A percentile compares a stretch with the other conserved stretches of the same genome.
Evolutionary conservation across 2,888 invertebrate genomes (phyloP).

Genomic region (Megalurothrips usitatus): DNA sequence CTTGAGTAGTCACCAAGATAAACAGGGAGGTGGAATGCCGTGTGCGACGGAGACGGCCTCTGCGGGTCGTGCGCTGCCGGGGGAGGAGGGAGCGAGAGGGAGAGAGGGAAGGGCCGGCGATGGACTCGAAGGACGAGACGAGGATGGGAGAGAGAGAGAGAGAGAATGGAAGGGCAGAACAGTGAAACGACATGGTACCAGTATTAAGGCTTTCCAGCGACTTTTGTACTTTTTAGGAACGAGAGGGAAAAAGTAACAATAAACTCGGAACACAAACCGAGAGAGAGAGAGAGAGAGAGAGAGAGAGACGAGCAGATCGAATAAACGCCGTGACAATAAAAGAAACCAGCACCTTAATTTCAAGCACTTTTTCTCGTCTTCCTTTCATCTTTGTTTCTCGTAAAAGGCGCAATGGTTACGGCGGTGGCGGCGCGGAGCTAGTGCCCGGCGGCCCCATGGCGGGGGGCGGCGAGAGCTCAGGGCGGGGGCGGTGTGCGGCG

Average conservation of each 20-base stretch:
- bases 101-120: conserved; percentile 27
- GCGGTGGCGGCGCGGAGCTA: background rate
- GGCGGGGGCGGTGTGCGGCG: no score
- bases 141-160: conserved; percentile 30
- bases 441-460: background rate
- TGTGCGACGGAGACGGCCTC: background rate
- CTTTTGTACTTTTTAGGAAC: conserved; percentile 6
- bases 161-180: conserved; percentile 33
- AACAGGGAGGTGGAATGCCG: conserved; percentile 28
- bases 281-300: background rate
- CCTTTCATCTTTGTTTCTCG: conserved; percentile 11
- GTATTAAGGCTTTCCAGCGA: background rate
- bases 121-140: conserved; percentile 1
- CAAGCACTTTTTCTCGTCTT: background rate
- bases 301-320: background rate
- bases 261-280: conserved; percentile 19
- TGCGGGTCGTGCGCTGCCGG: no score
- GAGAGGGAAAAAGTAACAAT: conserved; percentile 4
- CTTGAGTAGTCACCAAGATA: conserved; percentile 16
- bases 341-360: conserved; percentile 15
- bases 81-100: conserved; percentile 28
- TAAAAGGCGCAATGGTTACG: background rate
- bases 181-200: conserved; percentile 31
- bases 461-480: no score
- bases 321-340: conserved; percentile 20